Evolutionary conservation across 1,140 invertebrate genomes (phyloP), one percentile per base, ranked within the genome.

Genomic region (Carcinoscorpius rotundicauda): DNA sequence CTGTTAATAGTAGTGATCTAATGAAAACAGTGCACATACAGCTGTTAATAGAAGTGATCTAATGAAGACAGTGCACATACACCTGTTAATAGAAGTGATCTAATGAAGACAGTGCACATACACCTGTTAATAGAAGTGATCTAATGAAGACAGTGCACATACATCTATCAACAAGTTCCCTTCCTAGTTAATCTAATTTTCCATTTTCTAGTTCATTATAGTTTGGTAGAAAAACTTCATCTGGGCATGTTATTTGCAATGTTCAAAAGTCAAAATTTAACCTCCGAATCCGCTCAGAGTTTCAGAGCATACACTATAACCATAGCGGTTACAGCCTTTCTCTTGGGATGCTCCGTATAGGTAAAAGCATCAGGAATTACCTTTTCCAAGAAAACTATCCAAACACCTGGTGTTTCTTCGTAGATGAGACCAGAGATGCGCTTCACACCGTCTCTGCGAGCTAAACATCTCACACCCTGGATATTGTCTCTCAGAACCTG

Each of bases 261-360:
- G 76, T 78, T 81, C 29, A 29, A 29, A 29, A 29, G 29, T 29
- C 29, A 29, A 29, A 1, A 29, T 29, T 29, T 29, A 29, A 69
- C 80, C 81, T 56, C 81, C 82, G 71, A 82, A 83, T 65, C 81
- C 79, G 73, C 81, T 81, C 48, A 82, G 71, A 56, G 79, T 82
- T 91, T 91, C 68, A 91, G 77, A 49, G 87, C 87, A 71, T 89
- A 89, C 51, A 90, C 87, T 11, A 90, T 86, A 72, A 91, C 87
- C 87, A 90, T 90, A 60, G 87, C 86, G 8, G 87, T 89, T 55
- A 83, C 79, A 11, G 87, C 89, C 78, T 89, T 90, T 68, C 86
- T 78, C 78, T 87, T 88, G 68, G 85, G 85, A 75, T 88, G 85
- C 75, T 86, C 85, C 5, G 85, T 86, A 77, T 88, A 88, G n/a